Evolutionary conservation across 2,888 invertebrate species (phyloP).

Genomic region (Sminthurinus aureus): DNA sequence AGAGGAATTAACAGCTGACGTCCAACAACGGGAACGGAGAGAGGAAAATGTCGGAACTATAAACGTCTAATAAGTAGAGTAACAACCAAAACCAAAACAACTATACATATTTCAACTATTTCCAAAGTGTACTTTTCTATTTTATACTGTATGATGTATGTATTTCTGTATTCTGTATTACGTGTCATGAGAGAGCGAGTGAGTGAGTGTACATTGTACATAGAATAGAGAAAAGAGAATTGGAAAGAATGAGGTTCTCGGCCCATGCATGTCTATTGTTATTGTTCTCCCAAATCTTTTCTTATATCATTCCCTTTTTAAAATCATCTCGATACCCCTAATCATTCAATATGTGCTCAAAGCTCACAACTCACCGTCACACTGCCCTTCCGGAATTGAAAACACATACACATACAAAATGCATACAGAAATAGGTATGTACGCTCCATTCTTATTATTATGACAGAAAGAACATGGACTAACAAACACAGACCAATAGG

Average conservation of each 20-base stretch:
- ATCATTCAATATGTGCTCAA: slow-evolving; percentile 54
- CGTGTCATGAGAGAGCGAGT: neutral
- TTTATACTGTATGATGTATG: neutral
- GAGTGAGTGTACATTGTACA: neutral
- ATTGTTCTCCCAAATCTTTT: slow-evolving; percentile 51
- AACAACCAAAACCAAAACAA: too few relatives aligned
- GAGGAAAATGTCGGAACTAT: too few relatives aligned
- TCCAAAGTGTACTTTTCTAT: neutral
- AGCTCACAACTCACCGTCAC: too few relatives aligned
- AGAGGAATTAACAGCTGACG: neutral
- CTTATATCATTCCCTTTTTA: slow-evolving; percentile 49
- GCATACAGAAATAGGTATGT: too few relatives aligned
- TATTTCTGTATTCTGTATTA: neutral
- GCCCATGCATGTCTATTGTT: slow-evolving; percentile 22
- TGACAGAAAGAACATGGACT: too few relatives aligned
- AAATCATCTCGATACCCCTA: slow-evolving; percentile 59
- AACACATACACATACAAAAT: too few relatives aligned
- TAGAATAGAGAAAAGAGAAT: too few relatives aligned
- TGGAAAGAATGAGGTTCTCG: neutral
- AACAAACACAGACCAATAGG: too few relatives aligned
- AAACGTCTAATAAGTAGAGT: too few relatives aligned
- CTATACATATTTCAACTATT: neutral
- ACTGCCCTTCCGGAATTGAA: slow-evolving; percentile 58
- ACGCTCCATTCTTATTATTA: too few relatives aligned
- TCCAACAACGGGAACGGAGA: neutral